A percentile compares a stretch with the other conserved stretches of the same genome.
Evolutionary conservation across 2,113 vertebrate genomes (phyloP).

Genomic region (Laticauda laticaudata): DNA sequence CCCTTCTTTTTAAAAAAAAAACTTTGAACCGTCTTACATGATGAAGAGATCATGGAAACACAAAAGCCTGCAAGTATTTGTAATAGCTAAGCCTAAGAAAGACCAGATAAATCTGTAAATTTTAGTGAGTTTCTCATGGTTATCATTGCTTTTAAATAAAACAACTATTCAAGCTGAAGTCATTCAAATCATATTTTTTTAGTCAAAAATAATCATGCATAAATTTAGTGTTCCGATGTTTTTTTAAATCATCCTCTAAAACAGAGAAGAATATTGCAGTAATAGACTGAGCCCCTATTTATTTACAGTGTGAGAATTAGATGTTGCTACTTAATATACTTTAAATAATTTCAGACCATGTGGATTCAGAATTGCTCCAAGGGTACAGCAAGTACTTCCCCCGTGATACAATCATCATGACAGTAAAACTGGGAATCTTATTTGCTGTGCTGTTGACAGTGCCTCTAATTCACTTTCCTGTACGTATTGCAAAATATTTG

Average conservation of each 20-base stretch:
- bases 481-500: conserved; percentile 71
- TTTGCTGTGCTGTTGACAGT: conserved; percentile 87
- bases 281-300: background rate
- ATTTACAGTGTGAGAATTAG: background rate
- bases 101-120: background rate
- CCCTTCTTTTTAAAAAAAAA: background rate
- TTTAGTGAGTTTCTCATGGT: background rate
- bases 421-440: conserved; percentile 85
- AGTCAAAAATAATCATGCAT: background rate
- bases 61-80: background rate
- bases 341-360: conserved; percentile 72
- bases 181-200: background rate
- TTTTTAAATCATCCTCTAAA: background rate
- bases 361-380: conserved; percentile 84
- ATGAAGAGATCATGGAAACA: background rate
- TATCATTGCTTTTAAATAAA: background rate
- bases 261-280: background rate
- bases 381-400: conserved; percentile 81
- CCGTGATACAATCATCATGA: conserved; percentile 79
- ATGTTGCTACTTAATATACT: background rate
- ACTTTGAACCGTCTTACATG: background rate
- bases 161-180: background rate
- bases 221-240: background rate
- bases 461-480: conserved; percentile 94
- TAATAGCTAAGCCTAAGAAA: background rate